A percentile compares a stretch with the other conserved stretches of the same genome.
Conservation (phyloP, 2,113 vertebrate genomes). For the Picathartes gymnocephalus region DNA sequence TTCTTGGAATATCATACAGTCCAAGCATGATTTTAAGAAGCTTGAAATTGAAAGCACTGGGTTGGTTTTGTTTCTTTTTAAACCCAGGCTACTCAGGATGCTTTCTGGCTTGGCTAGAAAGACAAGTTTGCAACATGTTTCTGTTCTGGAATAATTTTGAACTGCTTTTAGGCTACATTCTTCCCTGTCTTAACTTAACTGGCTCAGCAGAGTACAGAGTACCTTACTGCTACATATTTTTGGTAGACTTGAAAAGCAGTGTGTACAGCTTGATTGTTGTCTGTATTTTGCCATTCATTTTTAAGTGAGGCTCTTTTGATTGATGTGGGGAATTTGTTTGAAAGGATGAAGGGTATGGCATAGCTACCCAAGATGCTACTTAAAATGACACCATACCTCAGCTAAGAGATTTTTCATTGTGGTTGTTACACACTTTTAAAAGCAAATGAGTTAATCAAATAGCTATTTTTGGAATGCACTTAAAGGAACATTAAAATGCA, state of each 20-base stretch:
- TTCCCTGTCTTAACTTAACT: background rate
- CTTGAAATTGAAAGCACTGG: background rate
- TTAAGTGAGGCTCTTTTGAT: constrained; percentile 2
- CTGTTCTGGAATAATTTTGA: background rate
- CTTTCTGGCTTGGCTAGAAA: constrained; percentile 5
- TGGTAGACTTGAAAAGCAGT: background rate
- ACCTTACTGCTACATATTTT: background rate
- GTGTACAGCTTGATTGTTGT: background rate
- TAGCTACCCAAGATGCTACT: background rate
- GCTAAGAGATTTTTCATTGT: constrained; percentile 9
- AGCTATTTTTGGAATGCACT: constrained; percentile 37
- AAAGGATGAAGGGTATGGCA: background rate
- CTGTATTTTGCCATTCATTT: background rate
- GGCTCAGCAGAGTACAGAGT: background rate
- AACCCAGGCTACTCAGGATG: background rate
- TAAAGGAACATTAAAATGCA: constrained; percentile 49
- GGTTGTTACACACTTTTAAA: constrained; percentile 13
- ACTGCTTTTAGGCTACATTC: background rate
- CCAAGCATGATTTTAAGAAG: background rate
- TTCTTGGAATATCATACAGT: background rate
- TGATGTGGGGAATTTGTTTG: constrained; percentile 10
- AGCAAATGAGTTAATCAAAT: constrained; percentile 29
- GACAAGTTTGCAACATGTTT: background rate
- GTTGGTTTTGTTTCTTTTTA: background rate
- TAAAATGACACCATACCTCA: background rate